phyloP scores from a whole-genome alignment of 37 sponge, comb jelly and placozoan species.

The Cliona cf. orientalis region DNA sequence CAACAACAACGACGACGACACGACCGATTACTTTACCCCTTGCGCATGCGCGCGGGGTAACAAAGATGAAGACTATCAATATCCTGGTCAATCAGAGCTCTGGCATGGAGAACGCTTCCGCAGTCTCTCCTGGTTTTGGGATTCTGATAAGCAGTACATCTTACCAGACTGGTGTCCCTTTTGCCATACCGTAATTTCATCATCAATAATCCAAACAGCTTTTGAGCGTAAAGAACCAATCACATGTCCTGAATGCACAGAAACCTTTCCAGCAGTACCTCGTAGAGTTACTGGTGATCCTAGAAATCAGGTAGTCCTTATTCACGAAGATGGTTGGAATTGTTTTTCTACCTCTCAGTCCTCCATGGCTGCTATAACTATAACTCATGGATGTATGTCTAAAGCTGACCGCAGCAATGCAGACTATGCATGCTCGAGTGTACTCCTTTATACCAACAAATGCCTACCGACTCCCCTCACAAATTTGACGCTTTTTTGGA shows the following conservation, averaged over 20 bases:
- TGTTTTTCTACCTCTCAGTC: conserved; percentile 5
- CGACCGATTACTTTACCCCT: too few species aligned
- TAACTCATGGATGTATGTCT: conserved; percentile 20
- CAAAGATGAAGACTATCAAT: neutral
- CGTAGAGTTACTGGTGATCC: neutral
- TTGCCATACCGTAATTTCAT: neutral
- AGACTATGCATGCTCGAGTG: too few species aligned
- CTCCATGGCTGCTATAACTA: conserved; percentile 33
- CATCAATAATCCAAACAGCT: neutral
- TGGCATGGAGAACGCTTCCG: conserved; percentile 25
- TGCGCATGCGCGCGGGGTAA: too few species aligned
- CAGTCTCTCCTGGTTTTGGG: conserved; percentile 13
- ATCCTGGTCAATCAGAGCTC: neutral
- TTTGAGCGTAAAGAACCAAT: neutral
- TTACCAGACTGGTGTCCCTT: conserved; percentile 14
- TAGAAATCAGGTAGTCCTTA: conserved; percentile 9
- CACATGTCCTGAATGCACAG: neutral
- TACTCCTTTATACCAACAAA: too few species aligned
- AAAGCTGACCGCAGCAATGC: neutral
- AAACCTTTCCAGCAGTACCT: neutral
- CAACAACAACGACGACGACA: too few species aligned
- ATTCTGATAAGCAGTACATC: neutral
- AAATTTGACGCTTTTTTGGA: conserved; percentile 33
- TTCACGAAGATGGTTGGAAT: conserved; percentile 33
- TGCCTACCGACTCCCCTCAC: neutral